These are phyloP conservation scores for Ormyrus pomaceus DNA, from an alignment of 2,888 invertebrate species.

Conservation along the genomic window DNA sequence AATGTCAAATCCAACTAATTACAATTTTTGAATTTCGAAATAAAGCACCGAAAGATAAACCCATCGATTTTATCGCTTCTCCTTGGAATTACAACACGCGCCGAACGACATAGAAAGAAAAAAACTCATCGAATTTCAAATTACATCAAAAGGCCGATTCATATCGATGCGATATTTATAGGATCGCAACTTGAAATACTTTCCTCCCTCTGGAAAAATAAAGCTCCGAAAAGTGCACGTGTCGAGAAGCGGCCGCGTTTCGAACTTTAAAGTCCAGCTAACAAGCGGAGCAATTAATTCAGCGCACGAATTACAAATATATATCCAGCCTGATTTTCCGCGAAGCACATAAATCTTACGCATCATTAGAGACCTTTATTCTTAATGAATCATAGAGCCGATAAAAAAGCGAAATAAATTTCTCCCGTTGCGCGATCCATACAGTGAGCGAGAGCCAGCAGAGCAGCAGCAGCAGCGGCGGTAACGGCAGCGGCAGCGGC, in stretches of 20 bases:
- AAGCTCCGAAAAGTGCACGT: no score
- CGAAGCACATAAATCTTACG: constrained; percentile 52
- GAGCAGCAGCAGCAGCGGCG: not conserved
- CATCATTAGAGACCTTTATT: constrained; percentile 54
- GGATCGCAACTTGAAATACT: no score
- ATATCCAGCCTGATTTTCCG: constrained; percentile 32
- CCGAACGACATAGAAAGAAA: no score
- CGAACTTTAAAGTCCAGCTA: not conserved
- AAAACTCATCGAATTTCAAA: no score
- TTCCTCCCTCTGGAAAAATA: no score
- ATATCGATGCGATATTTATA: no score
- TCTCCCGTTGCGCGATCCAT: constrained; percentile 14
- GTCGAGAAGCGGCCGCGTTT: no score
- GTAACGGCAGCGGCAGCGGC: not conserved
- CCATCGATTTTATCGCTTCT: not conserved
- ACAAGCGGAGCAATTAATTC: constrained; percentile 47
- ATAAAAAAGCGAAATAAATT: constrained; percentile 41
- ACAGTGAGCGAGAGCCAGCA: not conserved
- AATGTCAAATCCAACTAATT: no score
- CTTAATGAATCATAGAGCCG: constrained; percentile 52
- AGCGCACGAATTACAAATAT: constrained; percentile 42
- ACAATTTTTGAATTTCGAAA: not conserved
- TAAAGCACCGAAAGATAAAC: not conserved
- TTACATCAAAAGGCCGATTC: no score
- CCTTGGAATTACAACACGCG: no score